Evolutionary conservation across 2,888 invertebrate species (phyloP).

Genomic region (Molorchus minor): DNA sequence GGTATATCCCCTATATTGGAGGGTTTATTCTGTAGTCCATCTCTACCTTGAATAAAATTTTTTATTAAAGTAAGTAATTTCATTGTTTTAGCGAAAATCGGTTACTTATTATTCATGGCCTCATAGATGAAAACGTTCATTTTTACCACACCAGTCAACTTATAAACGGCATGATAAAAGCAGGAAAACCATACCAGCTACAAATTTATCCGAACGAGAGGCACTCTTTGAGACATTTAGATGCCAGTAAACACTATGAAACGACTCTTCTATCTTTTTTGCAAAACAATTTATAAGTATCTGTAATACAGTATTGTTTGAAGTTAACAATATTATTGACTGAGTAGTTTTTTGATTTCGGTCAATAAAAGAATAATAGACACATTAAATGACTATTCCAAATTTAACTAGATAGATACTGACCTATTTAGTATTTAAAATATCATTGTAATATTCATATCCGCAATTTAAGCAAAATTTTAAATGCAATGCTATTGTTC

Average conservation of each 20-base stretch:
- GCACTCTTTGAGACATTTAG: constrained; percentile 92
- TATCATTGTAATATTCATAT: background rate
- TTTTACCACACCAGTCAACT: constrained; percentile 95
- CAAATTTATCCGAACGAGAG: constrained; percentile 97
- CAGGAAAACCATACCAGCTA: constrained; percentile 95
- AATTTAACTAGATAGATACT: too few species aligned
- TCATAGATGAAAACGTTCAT: constrained; percentile 99
- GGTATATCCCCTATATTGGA: too few species aligned
- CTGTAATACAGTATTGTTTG: background rate
- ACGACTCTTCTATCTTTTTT: constrained; percentile 92
- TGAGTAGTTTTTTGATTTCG: background rate
- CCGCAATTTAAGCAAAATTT: background rate
- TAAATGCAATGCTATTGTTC: constrained; percentile 1
- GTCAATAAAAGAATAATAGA: background rate
- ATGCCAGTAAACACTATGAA: constrained; percentile 96
- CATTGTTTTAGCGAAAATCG: constrained; percentile 77
- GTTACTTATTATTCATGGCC: constrained; percentile 93
- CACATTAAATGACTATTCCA: background rate
- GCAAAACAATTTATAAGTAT: constrained; percentile 76
- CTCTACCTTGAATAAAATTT: background rate
- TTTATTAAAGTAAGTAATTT: background rate
- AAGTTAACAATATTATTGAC: constrained; percentile 6
- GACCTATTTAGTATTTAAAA: too few species aligned
- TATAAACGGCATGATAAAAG: constrained; percentile 86
- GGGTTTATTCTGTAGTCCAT: too few species aligned